Conservation (phyloP, 1,140 invertebrate genomes). For the Rhopalosiphum maidis region DNA sequence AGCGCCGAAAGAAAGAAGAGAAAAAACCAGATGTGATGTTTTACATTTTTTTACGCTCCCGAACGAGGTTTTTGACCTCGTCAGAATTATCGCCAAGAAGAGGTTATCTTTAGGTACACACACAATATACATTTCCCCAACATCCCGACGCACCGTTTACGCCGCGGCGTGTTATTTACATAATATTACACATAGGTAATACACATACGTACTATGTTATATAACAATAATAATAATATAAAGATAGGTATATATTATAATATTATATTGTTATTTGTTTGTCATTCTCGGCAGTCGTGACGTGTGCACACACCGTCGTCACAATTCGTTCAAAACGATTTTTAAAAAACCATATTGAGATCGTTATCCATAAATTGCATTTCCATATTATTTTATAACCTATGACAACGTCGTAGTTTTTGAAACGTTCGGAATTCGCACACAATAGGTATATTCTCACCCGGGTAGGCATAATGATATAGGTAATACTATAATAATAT, state of each 20-base stretch:
- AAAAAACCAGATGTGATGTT: slow-evolving; percentile 41
- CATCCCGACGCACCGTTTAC: background rate
- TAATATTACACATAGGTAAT: background rate
- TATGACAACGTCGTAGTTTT: slow-evolving; percentile 9
- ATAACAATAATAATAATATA: background rate
- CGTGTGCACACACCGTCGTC: background rate
- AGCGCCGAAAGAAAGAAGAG: slow-evolving; percentile 9
- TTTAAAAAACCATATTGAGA: background rate
- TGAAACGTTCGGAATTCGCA: background rate
- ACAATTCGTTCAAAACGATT: background rate
- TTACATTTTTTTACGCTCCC: background rate
- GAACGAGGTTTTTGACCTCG: slow-evolving; percentile 43
- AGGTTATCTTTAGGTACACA: slow-evolving; percentile 31
- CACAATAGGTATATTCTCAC: background rate
- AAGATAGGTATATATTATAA: background rate
- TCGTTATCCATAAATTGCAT: background rate
- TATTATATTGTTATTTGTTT: background rate
- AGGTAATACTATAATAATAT: too few species aligned
- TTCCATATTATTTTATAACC: slow-evolving; percentile 17
- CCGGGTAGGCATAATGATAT: background rate
- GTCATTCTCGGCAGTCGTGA: background rate
- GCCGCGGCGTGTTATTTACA: background rate
- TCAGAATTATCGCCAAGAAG: slow-evolving; percentile 15
- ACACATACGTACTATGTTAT: background rate
- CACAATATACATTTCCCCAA: background rate